A percentile compares a stretch with the other conserved stretches of the same genome.
Conservation (phyloP, 1,140 invertebrate species). For the Phthorimaea operculella region DNA sequence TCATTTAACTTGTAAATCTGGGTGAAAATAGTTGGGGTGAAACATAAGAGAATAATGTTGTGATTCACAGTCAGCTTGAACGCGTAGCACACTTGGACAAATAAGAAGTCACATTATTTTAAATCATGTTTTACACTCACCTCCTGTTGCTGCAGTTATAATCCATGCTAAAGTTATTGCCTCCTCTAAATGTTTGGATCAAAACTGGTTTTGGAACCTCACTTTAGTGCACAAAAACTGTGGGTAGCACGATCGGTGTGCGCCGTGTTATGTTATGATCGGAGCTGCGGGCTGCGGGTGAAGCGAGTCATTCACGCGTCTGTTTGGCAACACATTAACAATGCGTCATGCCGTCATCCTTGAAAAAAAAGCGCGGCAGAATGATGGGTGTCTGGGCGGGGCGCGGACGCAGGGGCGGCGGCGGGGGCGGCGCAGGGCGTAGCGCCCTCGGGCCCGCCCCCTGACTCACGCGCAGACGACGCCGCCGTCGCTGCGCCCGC, state of each 20-base stretch:
- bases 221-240: background rate
- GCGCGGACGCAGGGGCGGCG: conserved; percentile 28
- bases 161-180: background rate
- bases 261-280: conserved; percentile 12
- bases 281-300: conserved; percentile 5
- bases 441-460: conserved; percentile 60
- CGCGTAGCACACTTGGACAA: too few species aligned
- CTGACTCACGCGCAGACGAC: conserved; percentile 46
- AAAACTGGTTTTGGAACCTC: conserved; percentile 5
- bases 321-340: conserved; percentile 60
- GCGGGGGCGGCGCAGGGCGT: conserved; percentile 54
- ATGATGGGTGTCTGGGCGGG: conserved; percentile 56
- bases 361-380: conserved; percentile 62
- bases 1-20: too few species aligned
- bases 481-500: conserved; percentile 20
- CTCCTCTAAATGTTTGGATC: background rate
- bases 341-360: conserved; percentile 39
- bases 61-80: too few species aligned
- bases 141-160: background rate
- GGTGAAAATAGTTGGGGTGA: too few species aligned
- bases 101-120: too few species aligned
- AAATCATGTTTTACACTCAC: background rate
- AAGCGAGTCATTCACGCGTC: conserved; percentile 42
- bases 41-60: too few species aligned
- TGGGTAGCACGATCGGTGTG: background rate